A percentile compares a stretch with the other conserved stretches of the same genome.
Conservation (phyloP, 2,888 invertebrate species). For the Hymenopus coronatus region DNA sequence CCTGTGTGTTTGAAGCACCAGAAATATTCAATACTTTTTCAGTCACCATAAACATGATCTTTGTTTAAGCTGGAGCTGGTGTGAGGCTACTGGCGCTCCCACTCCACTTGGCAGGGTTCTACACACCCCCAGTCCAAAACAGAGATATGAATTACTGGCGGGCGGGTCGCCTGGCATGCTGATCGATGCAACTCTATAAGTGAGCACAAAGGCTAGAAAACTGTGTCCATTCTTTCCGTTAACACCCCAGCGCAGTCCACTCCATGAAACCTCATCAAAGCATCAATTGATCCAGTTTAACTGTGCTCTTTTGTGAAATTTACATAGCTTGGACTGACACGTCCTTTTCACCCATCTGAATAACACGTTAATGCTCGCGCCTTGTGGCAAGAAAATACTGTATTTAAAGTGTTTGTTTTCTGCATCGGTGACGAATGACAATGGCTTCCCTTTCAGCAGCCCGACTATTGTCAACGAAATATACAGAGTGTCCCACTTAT, state of each 20-base stretch:
- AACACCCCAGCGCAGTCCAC: neutral
- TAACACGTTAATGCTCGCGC: too few species aligned
- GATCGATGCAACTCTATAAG: neutral
- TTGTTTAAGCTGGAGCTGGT: neutral
- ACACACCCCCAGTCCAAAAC: neutral
- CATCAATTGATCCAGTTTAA: neutral
- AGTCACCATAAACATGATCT: neutral
- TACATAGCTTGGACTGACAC: neutral
- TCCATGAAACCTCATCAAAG: neutral
- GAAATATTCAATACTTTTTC: neutral
- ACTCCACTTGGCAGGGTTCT: neutral
- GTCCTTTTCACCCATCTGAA: neutral
- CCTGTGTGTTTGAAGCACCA: neutral
- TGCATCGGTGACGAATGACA: too few species aligned
- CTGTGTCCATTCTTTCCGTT: neutral
- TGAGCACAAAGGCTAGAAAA: neutral
- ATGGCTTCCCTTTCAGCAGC: too few species aligned
- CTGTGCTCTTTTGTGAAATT: neutral
- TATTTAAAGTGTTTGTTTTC: too few species aligned
- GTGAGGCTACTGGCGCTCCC: neutral
- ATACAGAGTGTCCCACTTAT: too few species aligned
- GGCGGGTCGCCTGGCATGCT: neutral
- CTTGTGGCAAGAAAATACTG: too few species aligned
- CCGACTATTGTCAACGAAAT: too few species aligned
- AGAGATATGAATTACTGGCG: neutral